Base-by-base conservation (phyloP, 1,140 invertebrate species). In the Lasioglossum baleicum region DNA sequence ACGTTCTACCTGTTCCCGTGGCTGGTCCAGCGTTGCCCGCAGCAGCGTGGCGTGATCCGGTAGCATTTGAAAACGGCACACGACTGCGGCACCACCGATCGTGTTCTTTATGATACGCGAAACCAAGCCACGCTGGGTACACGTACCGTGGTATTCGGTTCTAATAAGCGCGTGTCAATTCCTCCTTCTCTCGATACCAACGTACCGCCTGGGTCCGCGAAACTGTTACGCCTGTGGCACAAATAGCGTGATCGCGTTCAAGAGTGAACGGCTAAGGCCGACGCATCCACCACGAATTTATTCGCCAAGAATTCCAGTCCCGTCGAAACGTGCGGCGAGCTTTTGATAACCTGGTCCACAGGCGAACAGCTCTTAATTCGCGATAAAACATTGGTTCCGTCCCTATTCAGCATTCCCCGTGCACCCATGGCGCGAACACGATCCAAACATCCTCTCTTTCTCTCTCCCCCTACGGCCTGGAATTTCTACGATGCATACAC, bases 311-410 rank as follows among this genome's bases (percentile, higher is more conserved):
- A 85, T 82, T 85, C 66, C 71, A 75, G 51, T 11, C 44, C 44
- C 44, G 44, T 48, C 44, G 44, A 48, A 48, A 35, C 35, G 35
- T 35, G 35, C 35, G 35, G 35, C 35, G 35, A 5, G 35, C 35
- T 35, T 26, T 26, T 35, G 35, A 35, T 35, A 35, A 5, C 35
- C 35, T 48, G 13, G 44, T 48, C 44, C 44, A 48, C 51, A 15
- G 13, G 51, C 13, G 51, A 68, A 76, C 82, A 76, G 79, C 82
- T 88, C 83, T 89, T 90, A 90, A 91, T 90, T 90, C 83, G 90
- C 80, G 89, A 90, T 90, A 88, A 90, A 91, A 90, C 87, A 90
- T 90, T 89, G 83, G 88, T 91, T 88, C 66, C 68, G 63, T 61
- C 81, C 75, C 88, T 90, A 86, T 87, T 83, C 78, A 76, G 67